phyloP scores from a whole-genome alignment of 1,140 invertebrate genomes.

The Drosophila nigromelanica region DNA sequence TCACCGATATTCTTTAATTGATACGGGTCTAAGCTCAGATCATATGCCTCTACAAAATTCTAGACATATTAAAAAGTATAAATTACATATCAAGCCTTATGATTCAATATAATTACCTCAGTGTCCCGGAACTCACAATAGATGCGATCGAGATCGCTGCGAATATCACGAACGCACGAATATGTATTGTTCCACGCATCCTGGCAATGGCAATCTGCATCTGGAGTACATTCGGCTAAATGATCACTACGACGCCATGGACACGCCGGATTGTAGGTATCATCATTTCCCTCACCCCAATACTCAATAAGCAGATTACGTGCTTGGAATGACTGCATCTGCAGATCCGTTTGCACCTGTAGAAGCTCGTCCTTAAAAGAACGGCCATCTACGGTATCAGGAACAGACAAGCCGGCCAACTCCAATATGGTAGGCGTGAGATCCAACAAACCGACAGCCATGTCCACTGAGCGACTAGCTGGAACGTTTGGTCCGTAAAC shows the following conservation, averaged over 20 bases:
- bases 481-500: conserved; percentile 90
- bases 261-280: conserved; percentile 85
- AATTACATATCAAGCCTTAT: background rate
- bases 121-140: conserved; percentile 91
- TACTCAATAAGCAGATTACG: conserved; percentile 90
- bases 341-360: conserved; percentile 12
- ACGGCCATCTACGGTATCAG: conserved; percentile 86
- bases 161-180: conserved; percentile 88
- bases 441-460: conserved; percentile 90
- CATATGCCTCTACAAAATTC: conserved; percentile 89
- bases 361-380: conserved; percentile 84
- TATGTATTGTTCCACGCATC: conserved; percentile 94
- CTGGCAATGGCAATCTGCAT: conserved; percentile 91
- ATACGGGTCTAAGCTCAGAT: conserved; percentile 87
- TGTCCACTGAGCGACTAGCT: conserved; percentile 83
- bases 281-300: conserved; percentile 88
- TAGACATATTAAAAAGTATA: conserved; percentile 80
- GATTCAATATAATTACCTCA: conserved; percentile 85
- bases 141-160: conserved; percentile 86
- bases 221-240: conserved; percentile 86
- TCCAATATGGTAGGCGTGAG: conserved; percentile 92
- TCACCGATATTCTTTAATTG: conserved; percentile 88
- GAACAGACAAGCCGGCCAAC: conserved; percentile 85
- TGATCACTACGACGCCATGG: conserved; percentile 85
- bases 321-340: conserved; percentile 56